Percentiles rank a stretch among this genome's conserved stretches.
Conservation (phyloP, 2,113 vertebrate genomes). For the Pithys albifrons region DNA sequence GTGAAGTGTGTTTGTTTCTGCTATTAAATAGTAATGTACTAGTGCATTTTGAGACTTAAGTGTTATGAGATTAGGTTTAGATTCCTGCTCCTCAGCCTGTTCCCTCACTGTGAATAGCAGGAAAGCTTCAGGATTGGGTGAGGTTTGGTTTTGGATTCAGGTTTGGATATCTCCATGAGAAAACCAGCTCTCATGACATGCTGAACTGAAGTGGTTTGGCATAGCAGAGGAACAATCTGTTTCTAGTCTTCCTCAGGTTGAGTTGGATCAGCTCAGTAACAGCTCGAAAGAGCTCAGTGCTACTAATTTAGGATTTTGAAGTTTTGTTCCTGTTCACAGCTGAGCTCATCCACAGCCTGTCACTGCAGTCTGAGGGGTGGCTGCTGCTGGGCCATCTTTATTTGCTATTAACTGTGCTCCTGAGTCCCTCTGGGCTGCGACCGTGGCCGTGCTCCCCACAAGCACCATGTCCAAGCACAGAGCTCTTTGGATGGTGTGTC, state of each 20-base stretch:
- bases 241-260: background rate
- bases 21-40: background rate
- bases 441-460: background rate
- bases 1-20: background rate
- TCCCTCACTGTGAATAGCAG: background rate
- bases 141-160: background rate
- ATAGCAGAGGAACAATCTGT: background rate
- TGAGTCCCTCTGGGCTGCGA: background rate
- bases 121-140: background rate
- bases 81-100: background rate
- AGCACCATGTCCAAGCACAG: background rate
- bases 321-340: background rate
- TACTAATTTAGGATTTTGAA: background rate
- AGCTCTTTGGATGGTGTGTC: background rate
- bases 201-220: background rate
- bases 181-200: background rate
- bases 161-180: background rate
- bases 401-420: background rate
- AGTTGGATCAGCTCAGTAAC: background rate
- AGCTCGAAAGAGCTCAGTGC: background rate
- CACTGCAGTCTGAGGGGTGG: background rate
- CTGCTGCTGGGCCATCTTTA: background rate
- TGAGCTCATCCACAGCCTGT: background rate
- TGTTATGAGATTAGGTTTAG: background rate
- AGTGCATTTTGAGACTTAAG: background rate